Conservation (phyloP, 2,888 invertebrate genomes). For the Rhogogaster chlorosoma region DNA sequence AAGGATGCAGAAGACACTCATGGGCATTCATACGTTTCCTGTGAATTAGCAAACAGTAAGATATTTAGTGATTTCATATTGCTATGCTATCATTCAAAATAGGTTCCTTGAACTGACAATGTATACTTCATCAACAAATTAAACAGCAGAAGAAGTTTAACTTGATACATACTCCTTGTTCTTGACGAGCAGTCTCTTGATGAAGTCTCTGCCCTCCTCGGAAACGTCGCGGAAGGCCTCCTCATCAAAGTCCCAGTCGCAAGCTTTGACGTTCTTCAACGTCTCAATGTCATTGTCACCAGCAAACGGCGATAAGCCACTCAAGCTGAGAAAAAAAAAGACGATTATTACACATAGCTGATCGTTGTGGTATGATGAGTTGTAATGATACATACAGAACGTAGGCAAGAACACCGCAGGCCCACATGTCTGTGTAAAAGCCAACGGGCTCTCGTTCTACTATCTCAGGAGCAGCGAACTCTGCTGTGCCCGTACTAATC, state of each 20-base stretch:
- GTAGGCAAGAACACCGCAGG: conserved; percentile 98
- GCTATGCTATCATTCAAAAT: background rate
- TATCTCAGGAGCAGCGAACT: conserved; percentile 99
- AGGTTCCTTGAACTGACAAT: background rate
- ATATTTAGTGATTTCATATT: background rate
- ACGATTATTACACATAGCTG: background rate
- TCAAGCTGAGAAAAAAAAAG: conserved; percentile 83
- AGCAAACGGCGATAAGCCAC: conserved; percentile 99
- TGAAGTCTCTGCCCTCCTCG: conserved; percentile 99
- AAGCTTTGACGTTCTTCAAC: conserved; percentile 97
- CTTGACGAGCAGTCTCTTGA: conserved; percentile 92
- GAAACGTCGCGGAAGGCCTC: conserved; percentile 97
- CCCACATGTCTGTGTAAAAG: conserved; percentile 99
- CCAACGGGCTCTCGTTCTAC: conserved; percentile 99
- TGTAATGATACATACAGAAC: conserved; percentile 88
- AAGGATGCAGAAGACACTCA: conserved; percentile 96
- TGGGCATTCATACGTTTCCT: conserved; percentile 99
- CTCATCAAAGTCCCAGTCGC: conserved; percentile 99
- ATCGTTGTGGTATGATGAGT: background rate
- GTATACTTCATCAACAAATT: background rate
- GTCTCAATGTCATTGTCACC: conserved; percentile 99
- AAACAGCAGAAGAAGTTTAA: background rate
- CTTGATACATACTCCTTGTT: conserved; percentile 90
- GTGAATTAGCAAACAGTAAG: conserved; percentile 50
- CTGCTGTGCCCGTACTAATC: conserved; percentile 99